Evolutionary conservation across 2,888 invertebrate genomes (phyloP).

Genomic region (Villa cingulata): DNA sequence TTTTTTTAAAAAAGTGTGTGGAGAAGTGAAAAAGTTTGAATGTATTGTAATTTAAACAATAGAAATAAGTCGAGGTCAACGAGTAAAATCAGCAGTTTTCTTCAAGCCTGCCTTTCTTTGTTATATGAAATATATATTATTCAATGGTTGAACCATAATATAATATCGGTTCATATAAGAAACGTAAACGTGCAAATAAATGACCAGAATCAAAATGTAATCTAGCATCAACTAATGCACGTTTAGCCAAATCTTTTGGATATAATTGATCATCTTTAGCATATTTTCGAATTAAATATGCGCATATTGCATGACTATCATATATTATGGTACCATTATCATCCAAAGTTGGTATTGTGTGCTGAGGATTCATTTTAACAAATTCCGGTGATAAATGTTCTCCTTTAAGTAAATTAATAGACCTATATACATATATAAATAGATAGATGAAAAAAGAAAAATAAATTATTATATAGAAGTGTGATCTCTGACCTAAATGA

Average conservation of each 20-base stretch:
- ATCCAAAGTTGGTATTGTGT: slow-evolving; percentile 33
- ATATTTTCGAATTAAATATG: slow-evolving; percentile 43
- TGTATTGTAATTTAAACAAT: too few species aligned
- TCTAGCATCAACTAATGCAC: slow-evolving; percentile 37
- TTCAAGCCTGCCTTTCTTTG: too few species aligned
- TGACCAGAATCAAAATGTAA: slow-evolving; percentile 31
- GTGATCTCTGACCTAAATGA: too few species aligned
- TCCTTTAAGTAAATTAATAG: slow-evolving; percentile 25
- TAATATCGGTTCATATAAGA: slow-evolving; percentile 2
- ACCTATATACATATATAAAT: too few species aligned
- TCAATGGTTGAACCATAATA: slow-evolving; percentile 3
- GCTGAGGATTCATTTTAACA: slow-evolving; percentile 43
- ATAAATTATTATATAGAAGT: too few species aligned
- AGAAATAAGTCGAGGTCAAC: too few species aligned
- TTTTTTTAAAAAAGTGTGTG: too few species aligned
- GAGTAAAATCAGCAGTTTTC: too few species aligned
- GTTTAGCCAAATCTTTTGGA: slow-evolving; percentile 39
- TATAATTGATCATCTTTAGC: slow-evolving; percentile 40
- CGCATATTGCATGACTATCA: slow-evolving; percentile 40
- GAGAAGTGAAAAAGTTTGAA: too few species aligned
- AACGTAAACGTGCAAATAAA: slow-evolving; percentile 24
- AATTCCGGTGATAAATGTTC: slow-evolving; percentile 29
- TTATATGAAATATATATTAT: too few species aligned
- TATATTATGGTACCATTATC: slow-evolving; percentile 27
- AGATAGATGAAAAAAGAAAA: too few species aligned